Conservation (phyloP, 2,888 invertebrate genomes). For the Lissocephala sabroskyi region DNA sequence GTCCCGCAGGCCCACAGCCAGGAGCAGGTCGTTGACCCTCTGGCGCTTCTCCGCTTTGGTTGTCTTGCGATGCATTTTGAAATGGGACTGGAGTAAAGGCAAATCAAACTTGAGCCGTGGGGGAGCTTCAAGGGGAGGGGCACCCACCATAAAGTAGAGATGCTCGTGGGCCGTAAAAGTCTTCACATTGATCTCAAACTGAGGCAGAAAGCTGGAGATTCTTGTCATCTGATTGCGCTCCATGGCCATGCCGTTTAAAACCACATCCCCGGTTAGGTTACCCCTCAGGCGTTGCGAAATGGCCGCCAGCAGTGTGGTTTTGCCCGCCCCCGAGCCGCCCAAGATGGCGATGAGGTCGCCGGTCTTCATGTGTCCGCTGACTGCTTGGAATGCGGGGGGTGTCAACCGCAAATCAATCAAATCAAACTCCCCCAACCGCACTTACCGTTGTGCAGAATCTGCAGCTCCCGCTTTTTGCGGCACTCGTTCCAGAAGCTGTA, state of each 20-base stretch:
- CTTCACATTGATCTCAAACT: slow-evolving; percentile 86
- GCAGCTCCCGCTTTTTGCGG: slow-evolving; percentile 54
- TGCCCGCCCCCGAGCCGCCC: slow-evolving; percentile 84
- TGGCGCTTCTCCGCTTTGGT: slow-evolving; percentile 69
- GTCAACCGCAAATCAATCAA: slow-evolving; percentile 2
- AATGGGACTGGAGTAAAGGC: slow-evolving; percentile 76
- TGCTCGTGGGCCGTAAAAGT: slow-evolving; percentile 87
- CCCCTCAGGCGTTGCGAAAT: slow-evolving; percentile 82
- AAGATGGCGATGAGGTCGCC: slow-evolving; percentile 83
- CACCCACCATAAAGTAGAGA: slow-evolving; percentile 86
- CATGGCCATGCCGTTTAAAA: slow-evolving; percentile 80
- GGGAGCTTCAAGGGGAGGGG: too few relatives aligned
- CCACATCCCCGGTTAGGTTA: slow-evolving; percentile 79
- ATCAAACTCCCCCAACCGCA: slow-evolving; percentile 3
- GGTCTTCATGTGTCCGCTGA: slow-evolving; percentile 79
- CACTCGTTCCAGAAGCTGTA: slow-evolving; percentile 70
- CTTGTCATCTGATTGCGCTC: slow-evolving; percentile 79
- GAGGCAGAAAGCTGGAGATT: slow-evolving; percentile 89
- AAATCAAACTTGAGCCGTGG: too few relatives aligned
- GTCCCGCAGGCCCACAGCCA: slow-evolving; percentile 81
- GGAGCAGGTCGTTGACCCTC: slow-evolving; percentile 63
- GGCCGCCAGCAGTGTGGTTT: slow-evolving; percentile 82
- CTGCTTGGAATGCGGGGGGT: slow-evolving; percentile 69
- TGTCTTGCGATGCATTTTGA: slow-evolving; percentile 81
- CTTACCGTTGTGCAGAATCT: slow-evolving; percentile 66